phyloP scores from a whole-genome alignment of 2,888 invertebrate species.

The Pyrgus malvae region DNA sequence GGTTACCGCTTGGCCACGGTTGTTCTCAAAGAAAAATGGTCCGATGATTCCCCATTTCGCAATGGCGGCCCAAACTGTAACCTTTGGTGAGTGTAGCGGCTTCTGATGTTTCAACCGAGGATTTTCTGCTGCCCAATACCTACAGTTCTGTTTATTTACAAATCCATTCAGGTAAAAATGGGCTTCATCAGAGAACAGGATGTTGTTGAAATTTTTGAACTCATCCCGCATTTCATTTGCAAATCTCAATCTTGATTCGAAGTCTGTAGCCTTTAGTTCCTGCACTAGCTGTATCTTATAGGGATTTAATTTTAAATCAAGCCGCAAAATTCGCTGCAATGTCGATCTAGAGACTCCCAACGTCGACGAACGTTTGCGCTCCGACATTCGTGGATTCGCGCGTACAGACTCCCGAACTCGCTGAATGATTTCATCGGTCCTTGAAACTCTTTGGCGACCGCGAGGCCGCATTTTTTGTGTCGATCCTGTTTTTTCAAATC shows the following conservation, averaged over 20 bases:
- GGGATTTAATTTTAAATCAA: background rate
- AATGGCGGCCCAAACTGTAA: too few species aligned
- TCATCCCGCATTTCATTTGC: slow-evolving; percentile 18
- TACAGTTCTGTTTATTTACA: slow-evolving; percentile 16
- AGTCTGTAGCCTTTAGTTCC: background rate
- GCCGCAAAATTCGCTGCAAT: background rate
- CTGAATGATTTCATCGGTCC: too few species aligned
- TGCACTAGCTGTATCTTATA: background rate
- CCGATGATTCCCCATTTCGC: too few species aligned
- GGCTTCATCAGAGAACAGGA: slow-evolving; percentile 23
- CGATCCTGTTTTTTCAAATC: too few species aligned
- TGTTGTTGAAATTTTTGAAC: slow-evolving; percentile 24
- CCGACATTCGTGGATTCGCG: too few species aligned
- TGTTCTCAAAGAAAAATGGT: background rate
- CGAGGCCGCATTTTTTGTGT: too few species aligned
- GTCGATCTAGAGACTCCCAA: background rate
- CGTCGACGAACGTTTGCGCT: background rate
- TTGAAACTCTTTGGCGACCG: too few species aligned
- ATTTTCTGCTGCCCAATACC: background rate
- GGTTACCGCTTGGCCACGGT: background rate
- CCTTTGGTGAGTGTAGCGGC: too few species aligned
- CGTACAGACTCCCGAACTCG: too few species aligned
- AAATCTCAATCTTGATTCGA: slow-evolving; percentile 17
- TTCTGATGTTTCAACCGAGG: too few species aligned
- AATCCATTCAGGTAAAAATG: slow-evolving; percentile 17